phyloP scores from a whole-genome alignment of 2,888 invertebrate species.

The Noctua janthina region DNA sequence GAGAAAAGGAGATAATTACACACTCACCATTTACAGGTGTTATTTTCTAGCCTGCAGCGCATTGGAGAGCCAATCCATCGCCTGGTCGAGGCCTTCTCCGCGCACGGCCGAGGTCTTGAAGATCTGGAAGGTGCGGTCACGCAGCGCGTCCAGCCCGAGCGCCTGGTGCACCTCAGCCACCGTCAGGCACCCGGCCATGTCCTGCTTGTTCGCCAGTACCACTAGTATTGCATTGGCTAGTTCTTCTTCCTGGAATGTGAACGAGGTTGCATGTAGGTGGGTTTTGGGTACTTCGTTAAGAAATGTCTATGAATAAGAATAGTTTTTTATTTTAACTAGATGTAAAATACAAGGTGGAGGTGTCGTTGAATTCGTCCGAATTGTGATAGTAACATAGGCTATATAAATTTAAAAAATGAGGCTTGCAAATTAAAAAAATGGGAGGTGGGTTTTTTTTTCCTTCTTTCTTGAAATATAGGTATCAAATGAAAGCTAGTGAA shows the following conservation, averaged over 20 bases:
- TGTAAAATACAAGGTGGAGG: no score
- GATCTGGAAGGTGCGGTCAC: slow-evolving; percentile 99
- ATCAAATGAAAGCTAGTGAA: no score
- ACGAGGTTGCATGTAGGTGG: background rate
- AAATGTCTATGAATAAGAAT: background rate
- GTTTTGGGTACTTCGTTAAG: background rate
- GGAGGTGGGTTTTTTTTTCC: no score
- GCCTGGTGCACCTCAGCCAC: slow-evolving; percentile 99
- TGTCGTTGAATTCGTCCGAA: no score
- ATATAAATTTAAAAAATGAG: no score
- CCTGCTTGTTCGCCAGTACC: slow-evolving; percentile 99
- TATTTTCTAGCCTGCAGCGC: slow-evolving; percentile 97
- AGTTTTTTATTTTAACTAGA: no score
- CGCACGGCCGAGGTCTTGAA: slow-evolving; percentile 99
- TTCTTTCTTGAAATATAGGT: no score
- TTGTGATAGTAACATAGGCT: no score
- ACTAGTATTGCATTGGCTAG: slow-evolving; percentile 98
- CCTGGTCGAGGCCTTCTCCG: slow-evolving; percentile 99
- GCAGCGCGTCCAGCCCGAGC: slow-evolving; percentile 97
- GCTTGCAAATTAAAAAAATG: no score
- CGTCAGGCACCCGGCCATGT: slow-evolving; percentile 99
- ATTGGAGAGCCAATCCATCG: slow-evolving; percentile 99
- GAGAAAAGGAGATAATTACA: background rate
- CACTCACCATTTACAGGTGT: slow-evolving; percentile 73
- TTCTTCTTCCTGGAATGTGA: slow-evolving; percentile 96